A percentile compares a stretch with the other conserved stretches of the same genome.
Evolutionary conservation across 2,113 vertebrate genomes (phyloP).

Genomic region (Muscicapa adusta): DNA sequence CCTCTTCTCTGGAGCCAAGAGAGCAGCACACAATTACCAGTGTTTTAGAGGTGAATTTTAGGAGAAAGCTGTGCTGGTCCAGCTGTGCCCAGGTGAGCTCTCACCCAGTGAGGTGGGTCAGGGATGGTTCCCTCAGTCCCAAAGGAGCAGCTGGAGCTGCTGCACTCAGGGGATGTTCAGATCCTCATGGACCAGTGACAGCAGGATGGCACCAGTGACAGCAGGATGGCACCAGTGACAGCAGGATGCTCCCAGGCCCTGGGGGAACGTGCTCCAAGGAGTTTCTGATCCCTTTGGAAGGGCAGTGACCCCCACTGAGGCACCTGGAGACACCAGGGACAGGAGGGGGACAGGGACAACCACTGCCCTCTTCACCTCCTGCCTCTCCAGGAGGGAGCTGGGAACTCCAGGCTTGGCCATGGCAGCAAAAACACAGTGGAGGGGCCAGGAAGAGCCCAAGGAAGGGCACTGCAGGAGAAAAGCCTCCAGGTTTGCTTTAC

Average conservation of each 20-base stretch:
- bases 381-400: background rate
- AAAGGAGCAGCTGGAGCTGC: background rate
- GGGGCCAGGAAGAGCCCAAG: background rate
- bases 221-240: background rate
- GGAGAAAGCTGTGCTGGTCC: background rate
- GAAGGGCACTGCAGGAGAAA: background rate
- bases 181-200: background rate
- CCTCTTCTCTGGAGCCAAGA: background rate
- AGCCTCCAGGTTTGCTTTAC: background rate
- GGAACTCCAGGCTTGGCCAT: background rate
- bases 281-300: background rate
- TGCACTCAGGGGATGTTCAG: background rate
- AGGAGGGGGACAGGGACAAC: background rate
- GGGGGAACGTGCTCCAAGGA: background rate
- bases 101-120: too few relatives aligned
- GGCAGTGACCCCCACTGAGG: background rate
- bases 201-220: background rate
- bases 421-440: background rate
- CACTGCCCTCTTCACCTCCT: background rate
- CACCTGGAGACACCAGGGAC: background rate
- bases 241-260: background rate
- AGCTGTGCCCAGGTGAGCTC: background rate
- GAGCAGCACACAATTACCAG: accelerated
- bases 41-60: background rate
- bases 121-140: background rate